These are phyloP conservation scores for Mayetiola destructor DNA, from an alignment of 2,888 invertebrate genomes.

Conservation along the genomic window DNA sequence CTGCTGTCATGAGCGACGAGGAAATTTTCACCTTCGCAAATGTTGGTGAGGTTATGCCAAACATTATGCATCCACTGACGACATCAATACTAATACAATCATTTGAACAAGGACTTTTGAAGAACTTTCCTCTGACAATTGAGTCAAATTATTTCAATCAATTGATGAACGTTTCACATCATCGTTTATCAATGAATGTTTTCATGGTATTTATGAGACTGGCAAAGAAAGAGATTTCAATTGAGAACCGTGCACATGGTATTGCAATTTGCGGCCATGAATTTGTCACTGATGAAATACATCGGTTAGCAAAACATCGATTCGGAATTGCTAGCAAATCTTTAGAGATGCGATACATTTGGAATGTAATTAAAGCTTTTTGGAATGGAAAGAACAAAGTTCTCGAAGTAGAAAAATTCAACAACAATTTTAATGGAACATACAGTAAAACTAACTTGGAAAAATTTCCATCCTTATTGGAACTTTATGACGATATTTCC, in stretches of 20 bases:
- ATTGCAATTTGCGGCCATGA: conserved; percentile 47
- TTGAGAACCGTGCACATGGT: conserved; percentile 40
- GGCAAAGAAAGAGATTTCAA: conserved; percentile 34
- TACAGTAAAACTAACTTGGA: not conserved
- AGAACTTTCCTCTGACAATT: not conserved
- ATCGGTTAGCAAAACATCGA: conserved; percentile 36
- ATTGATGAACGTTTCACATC: conserved; percentile 23
- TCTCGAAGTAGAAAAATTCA: not conserved
- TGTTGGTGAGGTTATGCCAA: conserved; percentile 54
- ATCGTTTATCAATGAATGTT: conserved; percentile 29
- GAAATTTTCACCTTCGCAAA: conserved; percentile 57
- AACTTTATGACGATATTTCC: not conserved
- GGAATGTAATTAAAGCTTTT: not conserved
- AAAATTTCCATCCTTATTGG: not conserved
- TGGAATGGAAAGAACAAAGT: not conserved
- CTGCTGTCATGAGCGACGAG: conserved; percentile 47
- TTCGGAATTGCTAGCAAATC: conserved; percentile 27
- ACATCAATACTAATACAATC: conserved; percentile 28
- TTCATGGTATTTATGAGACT: conserved; percentile 16
- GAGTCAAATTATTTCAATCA: conserved; percentile 14
- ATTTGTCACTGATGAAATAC: conserved; percentile 41
- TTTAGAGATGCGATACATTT: not conserved
- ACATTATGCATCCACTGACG: conserved; percentile 42
- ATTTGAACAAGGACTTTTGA: not conserved
- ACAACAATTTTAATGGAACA: not conserved